phyloP scores from a whole-genome alignment of 1,140 invertebrate genomes.

The Drosophila setifemur region DNA sequence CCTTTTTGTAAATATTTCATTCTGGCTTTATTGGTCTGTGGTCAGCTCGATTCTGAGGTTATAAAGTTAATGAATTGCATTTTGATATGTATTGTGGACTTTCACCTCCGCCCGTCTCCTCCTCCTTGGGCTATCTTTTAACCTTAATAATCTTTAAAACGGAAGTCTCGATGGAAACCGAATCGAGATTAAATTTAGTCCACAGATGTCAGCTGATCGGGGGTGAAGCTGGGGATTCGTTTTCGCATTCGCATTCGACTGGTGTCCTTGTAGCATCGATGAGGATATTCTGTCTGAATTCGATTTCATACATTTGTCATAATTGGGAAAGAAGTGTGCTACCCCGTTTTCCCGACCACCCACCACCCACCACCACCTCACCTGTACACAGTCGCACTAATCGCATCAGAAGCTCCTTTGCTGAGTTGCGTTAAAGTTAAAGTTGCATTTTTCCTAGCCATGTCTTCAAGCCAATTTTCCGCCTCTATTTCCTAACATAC shows the following conservation, averaged over 20 bases:
- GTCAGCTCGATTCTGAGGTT: constrained; percentile 32
- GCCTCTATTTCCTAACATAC: background rate
- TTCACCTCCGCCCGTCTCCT: background rate
- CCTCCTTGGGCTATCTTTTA: background rate
- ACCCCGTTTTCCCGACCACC: background rate
- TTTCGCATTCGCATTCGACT: constrained; percentile 11
- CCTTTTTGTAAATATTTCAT: constrained; percentile 58
- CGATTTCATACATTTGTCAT: constrained; percentile 74
- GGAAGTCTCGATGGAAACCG: constrained; percentile 7
- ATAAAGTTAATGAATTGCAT: constrained; percentile 58
- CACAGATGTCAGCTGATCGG: background rate
- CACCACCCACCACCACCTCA: background rate
- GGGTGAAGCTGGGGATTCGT: background rate
- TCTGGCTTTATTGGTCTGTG: constrained; percentile 39
- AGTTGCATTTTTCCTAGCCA: constrained; percentile 37
- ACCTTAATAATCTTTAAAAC: constrained; percentile 36
- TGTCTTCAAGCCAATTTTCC: background rate
- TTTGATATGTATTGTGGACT: constrained; percentile 36
- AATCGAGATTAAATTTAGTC: constrained; percentile 21
- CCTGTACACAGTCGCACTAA: constrained; percentile 17
- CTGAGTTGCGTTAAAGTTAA: constrained; percentile 54
- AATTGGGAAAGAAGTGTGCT: constrained; percentile 48
- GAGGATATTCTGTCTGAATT: constrained; percentile 57
- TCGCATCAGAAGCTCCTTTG: constrained; percentile 28
- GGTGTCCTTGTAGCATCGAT: constrained; percentile 33